Conservation (phyloP, 2,113 vertebrate species). For the Bubalus kerabau region DNA sequence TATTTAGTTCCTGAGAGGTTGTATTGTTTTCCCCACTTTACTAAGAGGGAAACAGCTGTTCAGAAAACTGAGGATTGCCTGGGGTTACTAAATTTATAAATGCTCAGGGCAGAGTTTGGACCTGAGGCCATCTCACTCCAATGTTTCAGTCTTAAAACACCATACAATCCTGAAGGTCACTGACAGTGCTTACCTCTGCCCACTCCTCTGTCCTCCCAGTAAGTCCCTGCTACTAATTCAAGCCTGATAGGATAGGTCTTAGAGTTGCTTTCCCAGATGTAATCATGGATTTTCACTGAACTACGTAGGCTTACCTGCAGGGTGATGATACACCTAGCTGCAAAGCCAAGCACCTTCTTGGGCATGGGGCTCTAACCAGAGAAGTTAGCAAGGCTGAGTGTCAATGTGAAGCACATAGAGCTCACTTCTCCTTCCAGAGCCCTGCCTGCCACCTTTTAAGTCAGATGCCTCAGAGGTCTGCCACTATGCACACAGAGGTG, state of each 20-base stretch:
- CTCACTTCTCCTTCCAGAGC: neutral
- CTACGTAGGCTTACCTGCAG: neutral
- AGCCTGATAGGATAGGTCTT: neutral
- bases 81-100: neutral
- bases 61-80: neutral
- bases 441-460: neutral
- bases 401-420: rapidly evolving
- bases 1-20: neutral
- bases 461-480: neutral
- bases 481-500: rapidly evolving
- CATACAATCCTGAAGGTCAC: too few species aligned
- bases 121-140: neutral
- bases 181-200: neutral
- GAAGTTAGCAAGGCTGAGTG: neutral
- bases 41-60: neutral
- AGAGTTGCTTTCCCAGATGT: neutral
- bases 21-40: neutral
- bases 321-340: neutral
- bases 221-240: neutral
- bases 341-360: neutral
- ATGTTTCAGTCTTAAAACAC: neutral
- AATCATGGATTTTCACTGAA: neutral
- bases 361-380: neutral
- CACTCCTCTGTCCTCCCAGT: neutral
- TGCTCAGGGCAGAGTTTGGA: neutral